Evolutionary conservation across 2,888 invertebrate genomes (phyloP), one percentile per base, ranked within the genome.

Genomic region (Heliconius erato): DNA sequence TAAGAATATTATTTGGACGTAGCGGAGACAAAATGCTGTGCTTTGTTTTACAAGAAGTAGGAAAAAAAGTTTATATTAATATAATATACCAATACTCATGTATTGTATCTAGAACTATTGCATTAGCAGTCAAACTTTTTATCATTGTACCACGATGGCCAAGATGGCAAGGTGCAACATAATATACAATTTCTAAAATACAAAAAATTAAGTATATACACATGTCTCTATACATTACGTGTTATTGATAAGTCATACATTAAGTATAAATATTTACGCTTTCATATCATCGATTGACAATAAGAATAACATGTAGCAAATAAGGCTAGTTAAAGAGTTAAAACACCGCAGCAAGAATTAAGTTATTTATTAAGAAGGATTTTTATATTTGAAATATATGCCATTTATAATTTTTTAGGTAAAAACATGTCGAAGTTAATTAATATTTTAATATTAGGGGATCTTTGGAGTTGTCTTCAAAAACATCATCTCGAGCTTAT

Each of bases 181-280:
- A 26, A 44, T n/a, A 71, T n/a, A n/a, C 23, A 12, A 11, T 54
- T 54, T 54, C 5, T 54, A 54, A 71, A n/a, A 12, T 40, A 12
- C 26, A 71, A 19, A 40, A 40, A 71, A n/a, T 71, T 23, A 71
- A 7, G 71, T 72, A 26, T 71, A 23, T 72, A 14, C 72, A 72
- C 71, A 72, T 72, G 44, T 72, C 26, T 44, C n/a, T 69, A 35
- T n/a, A 11, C 23, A 59, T 59, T 59, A 76, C 67, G 26, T 78
- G 28, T 40, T 67, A 78, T 67, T 67, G 26, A 44, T 72, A 65
- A 78, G 40, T 78, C 26, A 67, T 78, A 78, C 26, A 65, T 23
- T 28, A 26, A 67, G 67, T 78, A 23, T 67, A 78, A 78, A 65
- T 32, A 67, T 78, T 78, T 44, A 32, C 44, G 49, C 11, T 78